These are phyloP conservation scores for Misgurnus mizolepis DNA, from an alignment of 2,113 vertebrate species.

Conservation along the genomic window DNA sequence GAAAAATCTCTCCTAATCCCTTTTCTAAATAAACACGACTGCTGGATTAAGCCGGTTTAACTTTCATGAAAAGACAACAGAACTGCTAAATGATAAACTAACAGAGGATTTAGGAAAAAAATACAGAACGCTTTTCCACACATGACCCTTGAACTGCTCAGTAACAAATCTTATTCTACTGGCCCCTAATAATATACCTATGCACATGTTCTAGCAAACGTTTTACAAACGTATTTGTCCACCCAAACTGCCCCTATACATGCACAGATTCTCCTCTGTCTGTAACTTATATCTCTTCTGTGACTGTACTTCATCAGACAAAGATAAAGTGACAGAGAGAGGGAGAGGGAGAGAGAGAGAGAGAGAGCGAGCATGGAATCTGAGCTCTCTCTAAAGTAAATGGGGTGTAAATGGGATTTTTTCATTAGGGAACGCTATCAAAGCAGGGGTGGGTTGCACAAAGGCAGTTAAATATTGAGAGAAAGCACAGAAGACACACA, in stretches of 20 bases:
- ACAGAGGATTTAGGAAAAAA: neutral
- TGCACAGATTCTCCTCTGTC: slow-evolving; percentile 36
- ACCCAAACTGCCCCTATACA: slow-evolving; percentile 5
- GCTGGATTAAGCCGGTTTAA: slow-evolving; percentile 65
- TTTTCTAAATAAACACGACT: slow-evolving; percentile 65
- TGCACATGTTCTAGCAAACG: neutral
- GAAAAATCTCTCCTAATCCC: slow-evolving; percentile 63
- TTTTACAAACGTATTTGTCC: neutral
- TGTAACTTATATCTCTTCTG: slow-evolving; percentile 22
- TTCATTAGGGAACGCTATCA: slow-evolving; percentile 56
- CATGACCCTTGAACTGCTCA: neutral
- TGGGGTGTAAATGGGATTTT: slow-evolving; percentile 64
- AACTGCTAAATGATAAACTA: slow-evolving; percentile 15
- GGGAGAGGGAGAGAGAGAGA: slow-evolving; percentile 43
- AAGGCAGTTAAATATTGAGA: neutral
- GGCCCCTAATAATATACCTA: neutral
- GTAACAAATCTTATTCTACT: neutral
- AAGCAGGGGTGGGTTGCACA: slow-evolving; percentile 24
- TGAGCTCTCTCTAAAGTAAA: slow-evolving; percentile 67
- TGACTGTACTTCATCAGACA: slow-evolving; percentile 51
- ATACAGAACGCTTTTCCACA: neutral
- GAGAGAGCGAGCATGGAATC: slow-evolving; percentile 49
- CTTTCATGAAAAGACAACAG: slow-evolving; percentile 77
- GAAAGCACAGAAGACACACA: neutral
- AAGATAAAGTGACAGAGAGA: slow-evolving; percentile 27